phyloP scores from a whole-genome alignment of 2,797 vertebrate genomes.

The Muscicapa striata region DNA sequence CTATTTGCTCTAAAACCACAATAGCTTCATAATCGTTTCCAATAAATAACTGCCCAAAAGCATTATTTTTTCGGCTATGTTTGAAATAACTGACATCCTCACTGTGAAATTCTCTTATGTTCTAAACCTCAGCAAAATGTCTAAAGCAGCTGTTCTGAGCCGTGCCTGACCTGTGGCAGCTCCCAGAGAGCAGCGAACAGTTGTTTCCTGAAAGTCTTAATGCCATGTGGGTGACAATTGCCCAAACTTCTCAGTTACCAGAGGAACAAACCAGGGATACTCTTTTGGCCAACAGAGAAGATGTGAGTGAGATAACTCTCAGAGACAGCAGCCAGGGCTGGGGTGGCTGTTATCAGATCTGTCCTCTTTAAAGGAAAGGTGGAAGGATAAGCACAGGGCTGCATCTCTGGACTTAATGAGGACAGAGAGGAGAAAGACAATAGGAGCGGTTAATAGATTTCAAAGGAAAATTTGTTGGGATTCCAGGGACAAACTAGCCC shows the following conservation, averaged over 20 bases:
- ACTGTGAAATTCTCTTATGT: fast-evolving
- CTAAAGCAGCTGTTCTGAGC: background rate
- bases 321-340: background rate
- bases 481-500: background rate
- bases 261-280: background rate
- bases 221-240: fast-evolving
- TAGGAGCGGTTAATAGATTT: background rate
- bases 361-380: background rate
- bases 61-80: background rate
- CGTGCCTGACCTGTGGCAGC: too few relatives aligned
- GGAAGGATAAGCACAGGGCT: background rate
- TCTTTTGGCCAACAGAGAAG: background rate
- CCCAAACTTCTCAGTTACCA: background rate
- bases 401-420: background rate
- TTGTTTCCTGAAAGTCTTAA: background rate
- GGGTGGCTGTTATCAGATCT: background rate
- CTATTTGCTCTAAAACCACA: background rate
- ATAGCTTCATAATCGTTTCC: background rate
- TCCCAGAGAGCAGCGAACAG: background rate
- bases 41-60: background rate
- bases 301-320: background rate
- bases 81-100: background rate
- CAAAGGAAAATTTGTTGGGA: background rate
- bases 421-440: background rate
- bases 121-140: background rate